Base-by-base conservation (phyloP, 2,113 vertebrate species). In the Rafetus swinhoei region DNA sequence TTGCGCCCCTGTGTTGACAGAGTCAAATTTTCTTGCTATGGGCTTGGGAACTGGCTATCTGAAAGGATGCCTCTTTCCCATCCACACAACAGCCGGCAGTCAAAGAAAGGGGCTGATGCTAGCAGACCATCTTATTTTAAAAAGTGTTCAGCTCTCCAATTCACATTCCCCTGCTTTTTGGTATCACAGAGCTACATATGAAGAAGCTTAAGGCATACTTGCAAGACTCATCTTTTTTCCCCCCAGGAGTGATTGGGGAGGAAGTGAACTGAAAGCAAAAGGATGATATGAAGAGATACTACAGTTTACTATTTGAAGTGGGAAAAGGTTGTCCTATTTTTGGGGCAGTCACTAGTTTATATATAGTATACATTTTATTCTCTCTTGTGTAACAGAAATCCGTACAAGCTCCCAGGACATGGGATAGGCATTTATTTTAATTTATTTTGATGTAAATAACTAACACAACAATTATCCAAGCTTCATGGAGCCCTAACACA, bases 81-180 rank as follows among this genome's bases (percentile, higher is more conserved):
- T 14, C 10, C 39, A 25, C 5, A 7, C 11, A 76, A 45, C 85
- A 0, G n/a, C 15, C 87, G 39, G 76, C 2, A 65, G 87, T 81
- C 57, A 90, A 87, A 14, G 29, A 1, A 91, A 87, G 92, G 53
- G 0, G 0, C 57, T 32, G 32, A 2, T 56, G 19, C 54, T 69
- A 88, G 56, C 22, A 81, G 10, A 9, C 15, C 81, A 60, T 32
- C 84, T 18, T 76, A 56, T 10, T 81, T 3, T 74, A 24, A 69
- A 72, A 90, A 65, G 9, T 82, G 55, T 62, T 52, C 50, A n/a
- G 1, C 1, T 77, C 12, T n/a, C 32, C 79, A 72, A 85, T 82
- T 77, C 77, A 4, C 45, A 50, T 94, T 94, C 32, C 74, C 59
- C 65, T 87, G 45, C 5, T 27, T 79, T 80, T 27, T 81, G 82